A percentile compares a stretch with the other conserved stretches of the same genome.
Conservation (phyloP, 2,113 vertebrate species). For the Piliocolobus tephrosceles region DNA sequence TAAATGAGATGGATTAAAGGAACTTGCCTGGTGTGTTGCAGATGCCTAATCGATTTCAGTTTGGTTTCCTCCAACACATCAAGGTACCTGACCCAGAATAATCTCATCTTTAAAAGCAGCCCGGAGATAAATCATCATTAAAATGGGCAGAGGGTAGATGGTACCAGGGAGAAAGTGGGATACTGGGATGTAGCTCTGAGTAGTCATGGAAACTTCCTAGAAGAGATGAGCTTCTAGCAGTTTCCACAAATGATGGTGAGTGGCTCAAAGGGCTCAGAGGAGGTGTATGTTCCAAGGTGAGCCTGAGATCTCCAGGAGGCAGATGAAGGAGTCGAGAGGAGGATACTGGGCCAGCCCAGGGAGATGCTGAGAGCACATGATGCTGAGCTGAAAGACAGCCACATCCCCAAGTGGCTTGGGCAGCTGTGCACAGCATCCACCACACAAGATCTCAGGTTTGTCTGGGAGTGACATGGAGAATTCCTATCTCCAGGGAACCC, state of each 20-base stretch:
- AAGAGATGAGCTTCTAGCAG: background rate
- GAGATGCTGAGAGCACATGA: background rate
- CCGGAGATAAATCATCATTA: background rate
- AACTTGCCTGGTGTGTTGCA: background rate
- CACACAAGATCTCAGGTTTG: background rate
- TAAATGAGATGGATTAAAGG: background rate
- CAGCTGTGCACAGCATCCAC: accelerated
- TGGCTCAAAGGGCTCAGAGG: background rate
- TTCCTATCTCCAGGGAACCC: background rate
- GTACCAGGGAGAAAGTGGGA: background rate
- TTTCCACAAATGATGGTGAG: background rate
- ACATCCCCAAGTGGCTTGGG: background rate
- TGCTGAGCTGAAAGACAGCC: too few relatives aligned
- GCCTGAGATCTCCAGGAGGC: background rate
- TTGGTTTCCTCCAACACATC: background rate
- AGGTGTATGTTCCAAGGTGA: background rate
- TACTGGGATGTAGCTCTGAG: background rate
- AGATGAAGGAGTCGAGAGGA: background rate
- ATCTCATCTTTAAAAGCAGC: background rate
- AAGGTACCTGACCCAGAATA: background rate
- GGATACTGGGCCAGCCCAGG: background rate
- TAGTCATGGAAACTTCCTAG: background rate
- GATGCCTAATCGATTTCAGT: background rate
- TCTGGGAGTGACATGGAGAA: background rate
- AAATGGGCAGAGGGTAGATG: background rate